phyloP scores from a whole-genome alignment of 2,888 invertebrate species.

The Sarcophaga carnaria region DNA sequence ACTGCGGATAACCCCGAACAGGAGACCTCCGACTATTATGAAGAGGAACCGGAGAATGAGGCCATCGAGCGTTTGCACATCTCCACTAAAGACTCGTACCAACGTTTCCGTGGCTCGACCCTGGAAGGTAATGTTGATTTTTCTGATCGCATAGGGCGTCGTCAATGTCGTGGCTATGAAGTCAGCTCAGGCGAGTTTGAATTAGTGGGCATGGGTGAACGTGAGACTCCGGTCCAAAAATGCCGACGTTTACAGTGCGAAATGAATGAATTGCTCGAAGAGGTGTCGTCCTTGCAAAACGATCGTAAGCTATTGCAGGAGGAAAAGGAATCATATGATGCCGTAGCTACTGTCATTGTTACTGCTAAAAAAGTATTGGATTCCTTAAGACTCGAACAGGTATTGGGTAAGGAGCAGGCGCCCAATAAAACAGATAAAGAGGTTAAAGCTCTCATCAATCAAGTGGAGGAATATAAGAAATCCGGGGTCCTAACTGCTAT shows the following conservation, averaged over 20 bases:
- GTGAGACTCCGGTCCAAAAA: conserved; percentile 92
- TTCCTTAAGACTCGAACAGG: conserved; percentile 86
- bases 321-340: conserved; percentile 83
- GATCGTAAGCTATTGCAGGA: conserved; percentile 83
- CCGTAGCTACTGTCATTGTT: conserved; percentile 80
- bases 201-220: conserved; percentile 88
- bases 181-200: conserved; percentile 82
- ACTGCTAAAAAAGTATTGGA: conserved; percentile 86
- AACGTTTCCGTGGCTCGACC: conserved; percentile 94
- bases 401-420: conserved; percentile 86
- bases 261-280: conserved; percentile 92
- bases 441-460: conserved; percentile 84
- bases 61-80: conserved; percentile 91
- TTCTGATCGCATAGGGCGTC: conserved; percentile 90
- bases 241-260: conserved; percentile 94
- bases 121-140: conserved; percentile 92
- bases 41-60: conserved; percentile 89
- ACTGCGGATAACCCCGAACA: conserved; percentile 93
- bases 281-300: conserved; percentile 86
- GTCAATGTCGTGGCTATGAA: conserved; percentile 88
- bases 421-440: conserved; percentile 77
- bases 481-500: conserved; percentile 83
- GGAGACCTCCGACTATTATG: conserved; percentile 85
- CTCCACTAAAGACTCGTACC: conserved; percentile 91
- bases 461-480: conserved; percentile 87